Evolutionary conservation across 2,888 invertebrate genomes (phyloP), one percentile per base, ranked within the genome.

Genomic region (Teleiodes luculella): DNA sequence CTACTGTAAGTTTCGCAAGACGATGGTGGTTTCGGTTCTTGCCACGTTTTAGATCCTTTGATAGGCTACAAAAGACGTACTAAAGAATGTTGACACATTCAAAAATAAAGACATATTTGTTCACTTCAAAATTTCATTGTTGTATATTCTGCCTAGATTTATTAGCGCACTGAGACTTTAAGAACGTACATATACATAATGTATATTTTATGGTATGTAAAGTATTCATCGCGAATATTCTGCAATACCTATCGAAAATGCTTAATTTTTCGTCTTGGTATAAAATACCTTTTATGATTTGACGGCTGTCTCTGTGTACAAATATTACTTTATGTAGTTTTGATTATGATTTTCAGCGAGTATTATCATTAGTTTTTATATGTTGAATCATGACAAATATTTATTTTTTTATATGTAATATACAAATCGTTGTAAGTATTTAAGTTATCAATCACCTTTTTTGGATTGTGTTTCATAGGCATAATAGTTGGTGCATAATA

Each of bases 331-430:
- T 24, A 47, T 60, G 56, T 67, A 59, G 62, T 52, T 35, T 51
- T 64, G 67, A 36, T 47, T 36, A 51, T 51, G 16, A 70, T 72
- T 74, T 73, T 72, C 72, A 66, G 71, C 71, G 70, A 86, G 85
- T 86, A 83, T 85, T 85, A 85, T 80, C 79, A 75, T 79, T 81
- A 81, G 75, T 63, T 74, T 66, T 81, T 75, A 70, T 75, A 74
- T 68, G 79, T 86, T 84, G 64, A 78, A 83, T 80, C 86, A 86
- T 86, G 86, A 87, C 86, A 87, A 82, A 80, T 83, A 80, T 83
- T 84, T 85, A 80, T 83, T 83, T 80, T 77, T 74, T 73, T 77
- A 70, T 73, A 60, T 35, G 16, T 65, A 66, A 64, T 68, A 58
- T 65, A 58, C 57, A 62, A 54, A 59, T 58, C 63, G 53, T 62